These are phyloP conservation scores for Corythornis vintsioides DNA, from an alignment of 2,113 vertebrate genomes.

Conservation along the genomic window DNA sequence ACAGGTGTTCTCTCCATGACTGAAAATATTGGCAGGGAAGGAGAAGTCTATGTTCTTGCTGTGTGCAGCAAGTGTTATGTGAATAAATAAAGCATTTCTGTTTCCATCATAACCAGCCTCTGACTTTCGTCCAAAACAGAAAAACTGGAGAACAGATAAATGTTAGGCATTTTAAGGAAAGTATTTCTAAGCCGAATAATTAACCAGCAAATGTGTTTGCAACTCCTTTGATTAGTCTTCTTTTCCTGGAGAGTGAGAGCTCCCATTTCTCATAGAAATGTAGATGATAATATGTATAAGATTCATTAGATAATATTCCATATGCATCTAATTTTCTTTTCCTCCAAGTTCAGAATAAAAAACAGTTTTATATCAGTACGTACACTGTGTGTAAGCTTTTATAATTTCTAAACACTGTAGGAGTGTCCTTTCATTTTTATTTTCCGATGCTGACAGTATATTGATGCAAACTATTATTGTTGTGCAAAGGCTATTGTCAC, in stretches of 20 bases:
- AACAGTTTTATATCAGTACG: not conserved
- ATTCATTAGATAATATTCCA: not conserved
- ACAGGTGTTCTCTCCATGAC: not conserved
- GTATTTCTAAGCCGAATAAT: slow-evolving; percentile 2
- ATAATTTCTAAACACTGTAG: not conserved
- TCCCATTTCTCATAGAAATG: not conserved
- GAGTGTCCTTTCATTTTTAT: not conserved
- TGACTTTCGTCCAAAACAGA: not conserved
- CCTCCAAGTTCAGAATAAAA: not conserved
- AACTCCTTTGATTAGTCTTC: slow-evolving; percentile 1
- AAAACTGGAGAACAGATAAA: not conserved
- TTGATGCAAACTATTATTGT: slow-evolving; percentile 1
- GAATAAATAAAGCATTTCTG: slow-evolving; percentile 42
- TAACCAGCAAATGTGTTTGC: not conserved
- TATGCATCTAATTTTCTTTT: not conserved
- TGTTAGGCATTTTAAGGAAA: not conserved
- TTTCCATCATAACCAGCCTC: slow-evolving; percentile 3
- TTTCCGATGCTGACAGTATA: not conserved
- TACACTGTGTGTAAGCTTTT: not conserved
- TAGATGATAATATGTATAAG: not conserved
- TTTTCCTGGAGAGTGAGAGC: not conserved
- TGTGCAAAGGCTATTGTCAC: not conserved
- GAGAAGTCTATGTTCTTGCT: not conserved
- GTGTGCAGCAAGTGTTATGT: not conserved
- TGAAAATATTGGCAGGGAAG: not conserved